Percentiles rank a stretch among this genome's conserved stretches.
These are phyloP conservation scores for Maniola hyperantus DNA, from an alignment of 2,888 invertebrate genomes.

Conservation along the genomic window DNA sequence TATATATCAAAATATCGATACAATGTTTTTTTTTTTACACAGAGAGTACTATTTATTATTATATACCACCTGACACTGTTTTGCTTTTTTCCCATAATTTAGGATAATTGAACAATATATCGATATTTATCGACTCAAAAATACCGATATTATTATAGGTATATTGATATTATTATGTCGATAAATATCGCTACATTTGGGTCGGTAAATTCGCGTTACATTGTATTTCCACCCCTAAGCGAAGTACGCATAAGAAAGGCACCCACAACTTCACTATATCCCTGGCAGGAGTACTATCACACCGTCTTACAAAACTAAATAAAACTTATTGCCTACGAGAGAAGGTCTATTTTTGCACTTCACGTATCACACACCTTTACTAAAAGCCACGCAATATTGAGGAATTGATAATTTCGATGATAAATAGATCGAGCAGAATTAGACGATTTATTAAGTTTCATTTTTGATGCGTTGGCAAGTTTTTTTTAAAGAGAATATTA, in stretches of 20 bases:
- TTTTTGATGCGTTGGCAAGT: not conserved
- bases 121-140: no score
- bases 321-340: conserved; percentile 35
- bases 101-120: no score
- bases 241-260: conserved; percentile 32
- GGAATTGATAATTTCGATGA: conserved; percentile 1
- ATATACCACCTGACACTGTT: no score
- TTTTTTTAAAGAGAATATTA: no score
- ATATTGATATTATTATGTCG: no score
- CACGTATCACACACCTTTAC: conserved; percentile 13
- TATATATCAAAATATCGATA: no score
- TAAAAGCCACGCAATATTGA: conserved; percentile 15
- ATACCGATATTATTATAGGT: no score
- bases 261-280: conserved; percentile 33
- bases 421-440: not conserved
- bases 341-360: conserved; percentile 24
- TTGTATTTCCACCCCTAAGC: conserved; percentile 5
- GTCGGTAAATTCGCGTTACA: not conserved
- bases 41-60: no score
- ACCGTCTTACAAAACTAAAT: conserved; percentile 40
- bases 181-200: no score
- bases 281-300: conserved; percentile 48
- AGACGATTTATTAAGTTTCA: not conserved
- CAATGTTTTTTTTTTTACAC: no score
- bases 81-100: no score